Percentiles rank a stretch among this genome's conserved stretches.
Conservation (phyloP, 2,888 invertebrate species). For the Notocelia uddmanniana region DNA sequence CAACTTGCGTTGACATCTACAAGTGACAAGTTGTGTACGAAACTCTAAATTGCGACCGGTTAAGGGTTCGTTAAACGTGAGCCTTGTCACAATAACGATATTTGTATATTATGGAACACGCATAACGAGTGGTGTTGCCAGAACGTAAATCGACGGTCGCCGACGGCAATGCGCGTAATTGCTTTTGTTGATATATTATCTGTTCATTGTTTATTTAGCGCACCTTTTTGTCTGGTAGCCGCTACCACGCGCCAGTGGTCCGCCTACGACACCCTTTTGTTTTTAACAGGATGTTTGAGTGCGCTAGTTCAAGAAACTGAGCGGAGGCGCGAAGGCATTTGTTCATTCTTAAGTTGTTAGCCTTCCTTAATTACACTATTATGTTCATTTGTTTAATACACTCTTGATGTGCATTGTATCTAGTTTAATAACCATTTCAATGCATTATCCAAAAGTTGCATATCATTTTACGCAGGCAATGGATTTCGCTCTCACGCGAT, state of each 20-base stretch:
- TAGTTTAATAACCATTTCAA: constrained; percentile 58
- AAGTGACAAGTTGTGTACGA: constrained; percentile 6
- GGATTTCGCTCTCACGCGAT: constrained; percentile 59
- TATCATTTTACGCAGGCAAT: constrained; percentile 51
- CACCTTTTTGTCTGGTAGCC: constrained; percentile 74
- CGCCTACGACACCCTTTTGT: constrained; percentile 46
- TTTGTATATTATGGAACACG: constrained; percentile 58
- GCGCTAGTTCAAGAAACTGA: constrained; percentile 27
- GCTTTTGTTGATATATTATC: constrained; percentile 78
- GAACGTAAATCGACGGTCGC: constrained; percentile 67
- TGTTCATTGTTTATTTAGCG: constrained; percentile 78
- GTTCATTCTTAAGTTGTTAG: constrained; percentile 25
- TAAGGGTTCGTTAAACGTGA: constrained; percentile 60
- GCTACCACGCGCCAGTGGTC: constrained; percentile 47
- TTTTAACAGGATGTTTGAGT: constrained; percentile 49
- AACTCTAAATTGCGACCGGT: constrained; percentile 46
- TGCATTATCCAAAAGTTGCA: constrained; percentile 61
- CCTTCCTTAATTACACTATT: constrained; percentile 49
- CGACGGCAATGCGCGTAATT: constrained; percentile 71
- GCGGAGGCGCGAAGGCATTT: constrained; percentile 28
- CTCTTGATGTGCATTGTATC: constrained; percentile 23
- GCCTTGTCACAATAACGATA: constrained; percentile 63
- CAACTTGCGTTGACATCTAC: not conserved
- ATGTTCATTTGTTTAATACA: constrained; percentile 45
- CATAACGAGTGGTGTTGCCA: constrained; percentile 64